These are phyloP conservation scores for Petroica traversi DNA, from an alignment of 2,113 vertebrate genomes.

Conservation along the genomic window DNA sequence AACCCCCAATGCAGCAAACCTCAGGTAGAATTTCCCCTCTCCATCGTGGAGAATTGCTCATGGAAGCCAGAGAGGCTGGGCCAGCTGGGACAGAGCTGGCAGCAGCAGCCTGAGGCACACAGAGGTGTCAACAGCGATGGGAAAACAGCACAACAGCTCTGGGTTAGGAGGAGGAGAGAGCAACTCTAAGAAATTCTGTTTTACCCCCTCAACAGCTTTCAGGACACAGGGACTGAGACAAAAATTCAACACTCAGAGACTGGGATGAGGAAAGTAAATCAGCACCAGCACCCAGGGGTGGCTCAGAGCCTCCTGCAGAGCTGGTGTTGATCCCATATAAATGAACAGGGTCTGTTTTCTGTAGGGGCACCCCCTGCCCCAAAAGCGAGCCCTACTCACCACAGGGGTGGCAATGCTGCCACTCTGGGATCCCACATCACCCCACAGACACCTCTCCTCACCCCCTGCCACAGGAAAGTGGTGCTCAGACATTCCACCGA, in stretches of 20 bases:
- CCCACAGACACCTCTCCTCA: background rate
- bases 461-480: accelerated
- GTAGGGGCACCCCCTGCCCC: accelerated
- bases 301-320: background rate
- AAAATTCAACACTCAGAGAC: background rate
- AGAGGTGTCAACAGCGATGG: background rate
- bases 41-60: accelerated
- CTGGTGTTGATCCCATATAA: background rate
- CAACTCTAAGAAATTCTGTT: background rate
- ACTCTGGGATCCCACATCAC: background rate
- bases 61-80: background rate
- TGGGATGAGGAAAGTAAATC: background rate
- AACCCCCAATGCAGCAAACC: background rate
- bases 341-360: background rate
- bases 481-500: background rate
- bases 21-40: background rate
- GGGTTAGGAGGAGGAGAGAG: background rate
- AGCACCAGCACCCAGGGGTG: background rate
- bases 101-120: background rate
- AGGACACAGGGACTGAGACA: accelerated
- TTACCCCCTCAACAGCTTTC: background rate
- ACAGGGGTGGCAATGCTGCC: accelerated
- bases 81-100: background rate
- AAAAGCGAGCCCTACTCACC: accelerated
- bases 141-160: background rate